Evolutionary conservation across 2,888 invertebrate genomes (phyloP).

Genomic region (Slavum lentiscoides): DNA sequence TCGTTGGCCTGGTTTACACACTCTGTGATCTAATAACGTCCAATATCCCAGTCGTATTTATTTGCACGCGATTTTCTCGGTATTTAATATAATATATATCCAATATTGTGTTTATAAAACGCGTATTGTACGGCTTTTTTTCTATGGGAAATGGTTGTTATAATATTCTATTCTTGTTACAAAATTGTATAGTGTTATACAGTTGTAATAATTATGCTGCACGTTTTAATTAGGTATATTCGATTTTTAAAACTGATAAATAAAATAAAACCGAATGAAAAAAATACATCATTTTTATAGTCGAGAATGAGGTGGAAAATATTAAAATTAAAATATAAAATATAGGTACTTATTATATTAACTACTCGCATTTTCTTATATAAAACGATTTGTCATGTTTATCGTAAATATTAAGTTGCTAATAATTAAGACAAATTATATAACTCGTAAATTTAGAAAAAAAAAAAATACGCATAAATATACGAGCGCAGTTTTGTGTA

Average conservation of each 20-base stretch:
- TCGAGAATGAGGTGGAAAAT: too few species aligned
- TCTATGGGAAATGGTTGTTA: background rate
- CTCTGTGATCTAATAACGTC: background rate
- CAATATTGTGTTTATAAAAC: background rate
- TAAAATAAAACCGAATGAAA: background rate
- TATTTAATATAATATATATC: conserved; percentile 10
- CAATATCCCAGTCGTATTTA: background rate
- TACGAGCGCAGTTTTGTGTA: too few species aligned
- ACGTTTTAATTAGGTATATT: background rate
- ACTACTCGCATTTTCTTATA: too few species aligned
- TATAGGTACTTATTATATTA: too few species aligned
- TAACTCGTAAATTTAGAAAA: too few species aligned
- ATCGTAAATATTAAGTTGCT: too few species aligned
- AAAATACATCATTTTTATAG: background rate
- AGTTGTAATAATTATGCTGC: background rate
- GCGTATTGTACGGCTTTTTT: background rate
- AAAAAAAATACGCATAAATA: too few species aligned
- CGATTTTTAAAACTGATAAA: too few species aligned
- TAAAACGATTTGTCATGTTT: too few species aligned
- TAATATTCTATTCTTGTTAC: background rate
- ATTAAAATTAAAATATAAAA: too few species aligned
- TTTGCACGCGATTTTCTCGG: background rate
- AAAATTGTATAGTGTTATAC: background rate
- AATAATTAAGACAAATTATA: too few species aligned
- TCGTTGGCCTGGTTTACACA: background rate